Base-by-base conservation (phyloP, 2,888 invertebrate genomes). In the Cephus pulcher region DNA sequence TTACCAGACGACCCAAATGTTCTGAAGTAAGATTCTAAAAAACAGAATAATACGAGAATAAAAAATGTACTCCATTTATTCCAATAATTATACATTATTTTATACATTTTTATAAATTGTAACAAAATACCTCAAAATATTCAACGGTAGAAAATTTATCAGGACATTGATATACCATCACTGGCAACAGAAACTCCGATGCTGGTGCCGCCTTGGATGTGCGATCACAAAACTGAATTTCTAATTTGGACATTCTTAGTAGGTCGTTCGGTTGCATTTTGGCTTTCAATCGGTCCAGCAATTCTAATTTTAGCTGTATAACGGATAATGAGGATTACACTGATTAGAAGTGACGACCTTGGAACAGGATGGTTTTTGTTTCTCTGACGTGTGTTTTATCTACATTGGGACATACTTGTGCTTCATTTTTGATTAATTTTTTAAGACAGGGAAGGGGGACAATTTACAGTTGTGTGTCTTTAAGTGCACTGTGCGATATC, bases 91-190 rank as follows among this genome's bases (percentile, higher is more conserved):
- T 40, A 1, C 15, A 40, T n/a, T 32, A 40, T 40, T 56, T 40
- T 15, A 35, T 6, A 32, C 4, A 12, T 37, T 4, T 30, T 68
- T 35, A 69, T 81, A 71, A 76, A 37, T 34, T 74, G n/a, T 77
- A 74, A 15, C 34, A 78, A 89, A 92, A 91, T 90, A 96, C 96
- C 93, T 96, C 96, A 91, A 95, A 97, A 90, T 97, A 97, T 84
- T 96, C 95, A 34, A 97, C 95, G 0, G 97, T 97, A 34, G 96
- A 96, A 92, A 97, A 97, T 89, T 96, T 94, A n/a, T 95, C 95
- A 0, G 97, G 97, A 89, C 97, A 97, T 82, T 96, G 95, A 92
- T 96, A 95, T 81, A 96, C 93, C 87, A 95, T 93, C 79, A 97
- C 94, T 12, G 97, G 97, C 82, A 97, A 92, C 85, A 95, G 93